Conservation (phyloP, 1,140 invertebrate species). For the Maniola jurtina region DNA sequence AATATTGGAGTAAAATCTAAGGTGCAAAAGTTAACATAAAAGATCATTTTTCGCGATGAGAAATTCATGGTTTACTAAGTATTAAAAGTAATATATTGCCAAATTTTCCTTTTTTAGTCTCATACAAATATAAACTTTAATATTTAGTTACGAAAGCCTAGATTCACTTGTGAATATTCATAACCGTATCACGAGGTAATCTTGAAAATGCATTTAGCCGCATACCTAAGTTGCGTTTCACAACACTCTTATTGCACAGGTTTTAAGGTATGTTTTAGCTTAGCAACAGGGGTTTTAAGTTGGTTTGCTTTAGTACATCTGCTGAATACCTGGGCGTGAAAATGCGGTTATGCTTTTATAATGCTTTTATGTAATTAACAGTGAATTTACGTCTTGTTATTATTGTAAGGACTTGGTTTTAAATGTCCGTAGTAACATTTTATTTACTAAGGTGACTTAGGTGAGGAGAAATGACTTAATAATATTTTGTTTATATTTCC, state of each 20-base stretch:
- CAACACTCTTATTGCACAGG: background rate
- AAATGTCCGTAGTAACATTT: background rate
- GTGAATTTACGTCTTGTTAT: constrained; percentile 6
- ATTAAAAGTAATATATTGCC: background rate
- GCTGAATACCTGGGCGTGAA: constrained; percentile 14
- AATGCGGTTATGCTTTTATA: constrained; percentile 16
- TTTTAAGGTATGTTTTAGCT: background rate
- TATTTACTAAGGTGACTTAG: no score
- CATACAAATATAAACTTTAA: background rate
- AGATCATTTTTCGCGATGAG: background rate
- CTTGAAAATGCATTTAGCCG: constrained; percentile 9
- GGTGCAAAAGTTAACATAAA: background rate
- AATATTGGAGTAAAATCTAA: background rate
- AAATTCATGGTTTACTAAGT: background rate
- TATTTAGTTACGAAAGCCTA: background rate
- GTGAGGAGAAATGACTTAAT: no score
- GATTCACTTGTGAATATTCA: background rate
- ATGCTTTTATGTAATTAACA: constrained; percentile 20
- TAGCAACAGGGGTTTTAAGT: background rate
- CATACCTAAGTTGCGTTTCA: background rate
- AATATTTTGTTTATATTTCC: background rate
- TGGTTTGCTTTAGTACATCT: constrained; percentile 10
- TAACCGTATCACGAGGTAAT: background rate
- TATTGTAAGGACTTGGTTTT: background rate
- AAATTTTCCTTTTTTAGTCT: background rate